phyloP scores from a whole-genome alignment of 2,888 invertebrate genomes.

The Brassicogethes aeneus region DNA sequence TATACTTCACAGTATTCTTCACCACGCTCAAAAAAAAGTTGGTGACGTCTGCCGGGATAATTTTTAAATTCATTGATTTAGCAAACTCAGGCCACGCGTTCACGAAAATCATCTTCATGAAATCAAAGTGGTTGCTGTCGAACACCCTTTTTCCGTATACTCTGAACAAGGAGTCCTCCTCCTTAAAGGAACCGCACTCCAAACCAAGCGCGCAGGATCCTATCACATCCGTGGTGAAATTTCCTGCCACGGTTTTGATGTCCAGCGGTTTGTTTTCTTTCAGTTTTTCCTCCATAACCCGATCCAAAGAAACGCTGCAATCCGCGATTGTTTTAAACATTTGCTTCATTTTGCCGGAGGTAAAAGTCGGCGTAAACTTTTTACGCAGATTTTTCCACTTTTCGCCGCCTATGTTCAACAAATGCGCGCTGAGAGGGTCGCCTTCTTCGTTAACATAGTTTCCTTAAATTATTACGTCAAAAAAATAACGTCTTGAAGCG shows the following conservation, averaged over 20 bases:
- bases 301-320: constrained; percentile 6
- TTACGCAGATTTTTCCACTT: constrained; percentile 12
- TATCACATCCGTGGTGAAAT: constrained; percentile 11
- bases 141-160: constrained; percentile 5
- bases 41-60: constrained; percentile 19
- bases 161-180: neutral
- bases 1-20: constrained; percentile 38
- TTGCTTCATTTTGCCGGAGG: constrained; percentile 13
- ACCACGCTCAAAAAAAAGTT: constrained; percentile 42
- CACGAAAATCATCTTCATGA: too few relatives aligned
- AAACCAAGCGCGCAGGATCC: neutral
- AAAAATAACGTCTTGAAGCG: neutral
- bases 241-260: constrained; percentile 7
- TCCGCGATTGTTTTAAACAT: constrained; percentile 11
- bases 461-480: too few relatives aligned
- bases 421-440: constrained; percentile 14
- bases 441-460: constrained; percentile 10
- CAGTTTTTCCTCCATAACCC: constrained; percentile 7
- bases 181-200: neutral
- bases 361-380: constrained; percentile 13
- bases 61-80: neutral
- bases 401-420: constrained; percentile 9
- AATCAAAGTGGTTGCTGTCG: neutral
- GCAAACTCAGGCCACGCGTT: neutral
- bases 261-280: constrained; percentile 6